Conservation (phyloP, 2,113 vertebrate genomes). For the Megaceryle torquata region DNA sequence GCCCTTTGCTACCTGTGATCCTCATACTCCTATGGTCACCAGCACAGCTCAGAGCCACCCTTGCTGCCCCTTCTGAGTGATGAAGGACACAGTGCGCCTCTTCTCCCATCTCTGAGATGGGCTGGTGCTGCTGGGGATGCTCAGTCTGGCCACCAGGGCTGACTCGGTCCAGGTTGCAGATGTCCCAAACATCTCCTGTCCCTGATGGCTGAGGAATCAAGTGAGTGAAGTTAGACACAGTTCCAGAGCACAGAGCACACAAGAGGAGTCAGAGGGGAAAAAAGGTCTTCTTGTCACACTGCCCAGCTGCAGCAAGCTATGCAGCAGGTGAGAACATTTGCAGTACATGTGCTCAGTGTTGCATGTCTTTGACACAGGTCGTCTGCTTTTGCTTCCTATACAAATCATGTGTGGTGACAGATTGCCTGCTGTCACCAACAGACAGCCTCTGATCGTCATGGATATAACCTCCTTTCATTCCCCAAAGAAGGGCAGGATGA, state of each 20-base stretch:
- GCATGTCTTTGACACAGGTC: neutral
- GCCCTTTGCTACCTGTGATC: neutral
- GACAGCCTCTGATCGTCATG: neutral
- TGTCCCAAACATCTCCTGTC: neutral
- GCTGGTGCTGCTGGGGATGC: neutral
- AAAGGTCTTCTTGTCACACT: neutral
- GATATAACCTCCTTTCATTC: neutral
- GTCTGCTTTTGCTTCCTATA: neutral
- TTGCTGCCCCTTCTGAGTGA: neutral
- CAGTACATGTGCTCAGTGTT: neutral
- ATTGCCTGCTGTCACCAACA: neutral
- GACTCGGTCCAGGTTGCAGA: neutral
- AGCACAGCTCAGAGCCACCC: neutral
- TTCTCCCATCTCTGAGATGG: accelerated
- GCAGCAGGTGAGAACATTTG: neutral
- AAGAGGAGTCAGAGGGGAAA: neutral
- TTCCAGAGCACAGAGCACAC: neutral
- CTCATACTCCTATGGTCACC: neutral
- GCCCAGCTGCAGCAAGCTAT: neutral
- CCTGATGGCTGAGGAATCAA: accelerated
- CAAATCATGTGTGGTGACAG: neutral
- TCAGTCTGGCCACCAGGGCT: neutral
- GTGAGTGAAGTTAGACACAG: neutral
- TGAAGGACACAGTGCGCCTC: neutral
- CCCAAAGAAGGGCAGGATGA: neutral